phyloP scores from a whole-genome alignment of 2,113 vertebrate species.

The Microcebus jonahi region DNA sequence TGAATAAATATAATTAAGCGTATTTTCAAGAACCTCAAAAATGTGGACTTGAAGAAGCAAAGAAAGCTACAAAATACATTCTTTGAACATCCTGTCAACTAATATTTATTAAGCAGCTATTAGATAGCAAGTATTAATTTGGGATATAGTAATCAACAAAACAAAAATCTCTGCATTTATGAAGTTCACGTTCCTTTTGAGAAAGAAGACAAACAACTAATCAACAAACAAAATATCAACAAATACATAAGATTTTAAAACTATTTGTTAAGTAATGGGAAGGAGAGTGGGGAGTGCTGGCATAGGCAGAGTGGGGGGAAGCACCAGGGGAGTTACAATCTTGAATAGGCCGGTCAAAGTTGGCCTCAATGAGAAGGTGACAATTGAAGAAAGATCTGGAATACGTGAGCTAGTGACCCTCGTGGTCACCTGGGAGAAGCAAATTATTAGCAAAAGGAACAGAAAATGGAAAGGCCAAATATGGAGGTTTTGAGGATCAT shows the following conservation, averaged over 20 bases:
- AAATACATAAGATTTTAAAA: background rate
- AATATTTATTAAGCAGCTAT: background rate
- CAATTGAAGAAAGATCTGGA: background rate
- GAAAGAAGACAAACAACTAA: background rate
- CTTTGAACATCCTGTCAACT: background rate
- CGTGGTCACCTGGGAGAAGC: rapidly evolving
- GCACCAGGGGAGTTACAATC: background rate
- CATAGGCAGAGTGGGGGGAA: background rate
- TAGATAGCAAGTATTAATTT: background rate
- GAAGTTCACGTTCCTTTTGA: background rate
- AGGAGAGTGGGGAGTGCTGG: background rate
- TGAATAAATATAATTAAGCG: background rate
- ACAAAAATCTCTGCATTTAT: background rate
- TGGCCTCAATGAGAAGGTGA: background rate
- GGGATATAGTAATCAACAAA: background rate
- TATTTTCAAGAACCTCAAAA: background rate
- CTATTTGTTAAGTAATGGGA: background rate
- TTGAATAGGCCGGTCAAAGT: background rate
- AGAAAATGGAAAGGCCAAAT: background rate
- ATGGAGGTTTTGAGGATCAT: background rate
- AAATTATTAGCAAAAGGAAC: background rate
- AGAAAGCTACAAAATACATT: background rate
- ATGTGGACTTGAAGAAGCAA: background rate
- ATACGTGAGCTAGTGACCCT: too few species aligned
- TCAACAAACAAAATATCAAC: background rate